A percentile compares a stretch with the other conserved stretches of the same genome.
phyloP scores from a whole-genome alignment of 2,888 invertebrate genomes.

The Pristionchus japonicus region DNA sequence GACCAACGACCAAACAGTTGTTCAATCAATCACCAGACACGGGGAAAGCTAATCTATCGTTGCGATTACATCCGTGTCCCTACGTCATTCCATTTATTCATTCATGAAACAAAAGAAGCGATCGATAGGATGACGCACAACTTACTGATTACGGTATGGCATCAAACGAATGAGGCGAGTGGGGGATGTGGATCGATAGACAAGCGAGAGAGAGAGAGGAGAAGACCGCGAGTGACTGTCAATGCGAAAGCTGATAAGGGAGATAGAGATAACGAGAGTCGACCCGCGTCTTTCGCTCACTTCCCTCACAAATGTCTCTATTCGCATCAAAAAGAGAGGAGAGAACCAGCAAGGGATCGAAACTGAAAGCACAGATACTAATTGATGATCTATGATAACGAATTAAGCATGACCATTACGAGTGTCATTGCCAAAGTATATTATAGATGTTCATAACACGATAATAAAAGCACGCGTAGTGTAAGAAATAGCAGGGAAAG shows the following conservation, averaged over 20 bases:
- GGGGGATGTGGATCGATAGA: slow-evolving; percentile 5
- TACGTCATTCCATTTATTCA: background rate
- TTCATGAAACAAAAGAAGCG: background rate
- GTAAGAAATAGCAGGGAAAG: background rate
- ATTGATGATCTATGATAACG: background rate
- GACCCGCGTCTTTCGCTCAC: slow-evolving; percentile 34
- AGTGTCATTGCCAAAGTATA: background rate
- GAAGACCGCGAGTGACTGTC: background rate
- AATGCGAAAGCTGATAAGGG: slow-evolving; percentile 36
- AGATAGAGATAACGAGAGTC: slow-evolving; percentile 12
- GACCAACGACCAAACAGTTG: slow-evolving; percentile 16
- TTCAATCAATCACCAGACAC: background rate
- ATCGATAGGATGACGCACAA: background rate
- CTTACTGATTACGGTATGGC: background rate
- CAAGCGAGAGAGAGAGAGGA: background rate
- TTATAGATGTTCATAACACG: background rate
- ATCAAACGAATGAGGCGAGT: background rate
- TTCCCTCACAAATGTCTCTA: background rate
- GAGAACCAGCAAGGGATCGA: background rate
- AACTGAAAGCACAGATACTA: background rate
- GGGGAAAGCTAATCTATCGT: background rate
- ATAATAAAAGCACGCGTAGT: background rate
- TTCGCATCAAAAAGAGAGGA: background rate
- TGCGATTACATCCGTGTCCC: background rate
- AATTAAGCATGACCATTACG: background rate